Evolutionary conservation across 2,888 invertebrate species (phyloP), one percentile per base, ranked within the genome.

Genomic region (Drosophila anomelani): DNA sequence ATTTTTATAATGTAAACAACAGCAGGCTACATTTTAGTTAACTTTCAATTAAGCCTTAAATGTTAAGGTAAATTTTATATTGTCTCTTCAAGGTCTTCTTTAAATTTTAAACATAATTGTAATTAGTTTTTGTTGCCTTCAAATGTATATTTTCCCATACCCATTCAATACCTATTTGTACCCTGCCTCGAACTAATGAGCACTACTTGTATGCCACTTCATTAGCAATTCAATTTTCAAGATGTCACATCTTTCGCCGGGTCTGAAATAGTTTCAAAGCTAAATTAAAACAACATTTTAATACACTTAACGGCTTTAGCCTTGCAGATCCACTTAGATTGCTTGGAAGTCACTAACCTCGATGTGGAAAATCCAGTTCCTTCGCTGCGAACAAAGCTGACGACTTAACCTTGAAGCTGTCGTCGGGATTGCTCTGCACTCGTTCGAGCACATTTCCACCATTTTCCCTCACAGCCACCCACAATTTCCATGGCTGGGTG

Each of bases 351-450:
- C 69, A 67, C 49, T 53, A 59, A 46, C 53, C 71, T 71, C 71
- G 39, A 59, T 59, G 53, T 46, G 34, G 53, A 39, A 58, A 70
- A 70, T 70, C 54, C 71, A 55, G 17, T 66, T 38, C 39, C 67
- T 39, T n/a, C 68, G 46, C 59, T 49, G 4, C 41, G 36, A 71
- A 62, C 55, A 74, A 60, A 75, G 66, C 62, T 71, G 60, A 58
- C 62, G 80, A 58, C 83, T 77, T 84, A 84, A 84, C 88, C 84
- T 84, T 84, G 85, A 77, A 73, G 78, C 63, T 72, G 75, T 58
- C 54, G 74, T 58, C 64, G 71, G 54, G 34, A 41, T 75, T 61
- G 26, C 46, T 60, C 44, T 56, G 68, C 68, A 68, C 39, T 67
- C 23, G 68, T 43, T 51, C 10, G 36, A 63, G 47, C 34, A 43